phyloP scores from a whole-genome alignment of 1,140 invertebrate species.

The Pseudomyrmex concolor region DNA sequence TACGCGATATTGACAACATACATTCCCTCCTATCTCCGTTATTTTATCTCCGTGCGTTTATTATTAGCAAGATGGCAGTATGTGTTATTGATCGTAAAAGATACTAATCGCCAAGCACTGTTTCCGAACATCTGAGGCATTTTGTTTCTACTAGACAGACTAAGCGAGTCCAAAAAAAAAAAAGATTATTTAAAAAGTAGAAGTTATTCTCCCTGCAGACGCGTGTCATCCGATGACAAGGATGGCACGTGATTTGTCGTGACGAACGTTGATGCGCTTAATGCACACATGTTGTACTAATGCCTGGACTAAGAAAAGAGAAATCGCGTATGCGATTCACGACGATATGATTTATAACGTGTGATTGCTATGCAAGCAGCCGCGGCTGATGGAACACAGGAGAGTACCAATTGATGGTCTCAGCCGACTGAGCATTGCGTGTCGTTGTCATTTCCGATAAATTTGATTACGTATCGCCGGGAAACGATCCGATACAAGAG shows the following conservation, averaged over 20 bases:
- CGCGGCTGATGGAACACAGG: neutral
- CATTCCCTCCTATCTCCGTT: too few relatives aligned
- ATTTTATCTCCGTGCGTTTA: too few relatives aligned
- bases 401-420: constrained; percentile 21
- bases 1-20: too few relatives aligned
- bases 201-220: too few relatives aligned
- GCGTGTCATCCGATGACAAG: neutral
- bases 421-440: neutral
- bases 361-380: neutral
- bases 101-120: too few relatives aligned
- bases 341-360: neutral
- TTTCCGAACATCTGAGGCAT: too few relatives aligned
- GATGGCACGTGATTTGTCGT: constrained; percentile 14
- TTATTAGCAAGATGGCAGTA: too few relatives aligned
- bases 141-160: too few relatives aligned
- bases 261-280: constrained; percentile 10
- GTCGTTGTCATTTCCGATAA: constrained; percentile 9
- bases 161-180: too few relatives aligned
- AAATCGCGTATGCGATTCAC: constrained; percentile 41
- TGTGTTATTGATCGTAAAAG: too few relatives aligned
- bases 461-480: neutral
- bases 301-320: neutral
- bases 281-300: neutral
- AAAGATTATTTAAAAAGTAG: too few relatives aligned
- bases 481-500: neutral